Evolutionary conservation across 1,140 invertebrate genomes (phyloP).

Genomic region (Bombus affinis): DNA sequence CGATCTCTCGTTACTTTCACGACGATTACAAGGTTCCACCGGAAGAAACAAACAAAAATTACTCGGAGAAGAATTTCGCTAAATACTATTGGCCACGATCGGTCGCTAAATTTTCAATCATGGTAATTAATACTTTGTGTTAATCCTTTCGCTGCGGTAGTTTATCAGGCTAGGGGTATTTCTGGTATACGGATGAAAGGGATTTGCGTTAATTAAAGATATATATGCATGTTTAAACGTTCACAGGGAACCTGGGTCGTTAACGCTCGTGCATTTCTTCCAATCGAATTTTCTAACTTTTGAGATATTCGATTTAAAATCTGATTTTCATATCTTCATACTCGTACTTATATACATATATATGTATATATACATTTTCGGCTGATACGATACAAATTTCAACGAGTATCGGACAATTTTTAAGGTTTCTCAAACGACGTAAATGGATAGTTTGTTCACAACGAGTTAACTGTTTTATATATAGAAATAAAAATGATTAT

Average conservation of each 20-base stretch:
- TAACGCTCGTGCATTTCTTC: no score
- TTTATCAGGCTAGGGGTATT: neutral
- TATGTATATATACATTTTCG: no score
- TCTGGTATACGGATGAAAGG: neutral
- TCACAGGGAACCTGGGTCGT: rapidly evolving
- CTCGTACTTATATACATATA: no score
- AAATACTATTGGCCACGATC: neutral
- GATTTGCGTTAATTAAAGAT: neutral
- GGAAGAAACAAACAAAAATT: neutral
- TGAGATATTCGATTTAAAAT: no score
- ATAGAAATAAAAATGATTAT: neutral
- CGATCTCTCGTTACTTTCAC: slow-evolving; percentile 41
- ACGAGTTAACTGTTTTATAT: neutral
- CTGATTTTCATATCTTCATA: no score
- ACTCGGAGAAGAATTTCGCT: neutral
- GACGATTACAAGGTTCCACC: neutral
- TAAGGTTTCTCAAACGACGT: neutral
- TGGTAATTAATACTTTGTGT: neutral
- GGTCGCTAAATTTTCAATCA: neutral
- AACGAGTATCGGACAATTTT: no score
- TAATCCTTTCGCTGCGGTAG: neutral
- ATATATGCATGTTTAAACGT: neutral
- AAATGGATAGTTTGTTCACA: neutral
- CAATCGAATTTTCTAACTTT: no score
- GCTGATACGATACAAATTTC: no score